Base-by-base conservation (phyloP, 2,113 vertebrate species). In the Oreotrochilus melanogaster region DNA sequence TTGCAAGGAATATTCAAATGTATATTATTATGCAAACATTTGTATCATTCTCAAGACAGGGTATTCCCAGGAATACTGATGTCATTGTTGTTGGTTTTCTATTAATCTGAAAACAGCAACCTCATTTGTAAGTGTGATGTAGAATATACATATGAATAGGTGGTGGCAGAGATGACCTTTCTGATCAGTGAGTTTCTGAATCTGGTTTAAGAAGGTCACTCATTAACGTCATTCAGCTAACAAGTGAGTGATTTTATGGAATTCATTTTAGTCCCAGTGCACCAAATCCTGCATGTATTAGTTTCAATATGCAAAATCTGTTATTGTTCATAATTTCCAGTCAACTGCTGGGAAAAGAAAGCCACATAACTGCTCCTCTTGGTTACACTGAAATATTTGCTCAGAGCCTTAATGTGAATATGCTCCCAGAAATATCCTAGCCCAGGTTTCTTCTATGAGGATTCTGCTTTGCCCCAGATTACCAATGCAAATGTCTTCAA, bases 241-340 rank as follows among this genome's bases (percentile, higher is more conserved):
- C 71, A 97, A 96, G 75, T 42, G 72, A 95, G 50, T 0, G 2
- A 81, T 89, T 95, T 96, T 78, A 80, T 87, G 50, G 82, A 95
- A 96, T 96, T 94, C 76, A 88, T 95, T 96, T 89, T 69, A 83
- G 86, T 82, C 84, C 61, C 84, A 84, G 76, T 94, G 87, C 80
- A 92, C 31, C 86, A 87, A 57, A 31, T 89, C 64, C 53, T 93
- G 91, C 88, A 95, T 95, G 92, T 75, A 95, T 95, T 96, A 95
- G 33, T 86, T 92, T 91, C 88, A 92, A 65, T 95, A 95, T 93
- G 60, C 88, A 95, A 96, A 94, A 95, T 86, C 53, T 79, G 23
- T 67, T 80, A 78, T 85, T 93, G 25, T 87, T 95, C 89, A 89
- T 97, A 53, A 86, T 86, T 84, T 91, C 53, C 45, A 93, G 50